Percentiles rank a stretch among this genome's conserved stretches.
These are phyloP conservation scores for Microctenopoma lineatum DNA, from an alignment of 2,797 vertebrate species.

Conservation along the genomic window DNA sequence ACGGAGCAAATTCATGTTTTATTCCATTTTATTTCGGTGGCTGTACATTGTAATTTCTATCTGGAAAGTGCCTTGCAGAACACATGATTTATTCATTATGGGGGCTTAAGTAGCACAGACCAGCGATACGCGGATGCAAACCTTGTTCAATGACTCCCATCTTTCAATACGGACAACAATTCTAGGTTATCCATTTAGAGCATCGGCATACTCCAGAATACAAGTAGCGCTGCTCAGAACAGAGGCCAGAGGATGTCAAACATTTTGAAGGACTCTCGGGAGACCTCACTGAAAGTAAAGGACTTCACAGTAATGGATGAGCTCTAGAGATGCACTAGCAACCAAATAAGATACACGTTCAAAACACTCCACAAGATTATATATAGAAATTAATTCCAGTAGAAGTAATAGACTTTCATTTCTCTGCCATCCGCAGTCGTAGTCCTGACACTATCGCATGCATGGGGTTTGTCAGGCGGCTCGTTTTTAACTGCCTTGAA, in stretches of 20 bases:
- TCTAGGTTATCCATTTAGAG: constrained; percentile 78
- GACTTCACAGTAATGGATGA: constrained; percentile 58
- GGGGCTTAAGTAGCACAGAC: constrained; percentile 71
- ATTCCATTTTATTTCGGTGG: constrained; percentile 79
- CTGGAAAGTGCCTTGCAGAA: constrained; percentile 73
- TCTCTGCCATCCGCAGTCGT: constrained; percentile 35
- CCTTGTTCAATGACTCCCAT: constrained; percentile 78
- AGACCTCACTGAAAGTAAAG: constrained; percentile 67
- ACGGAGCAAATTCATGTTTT: constrained; percentile 76
- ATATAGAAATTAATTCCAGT: constrained; percentile 28
- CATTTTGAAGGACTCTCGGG: constrained; percentile 66
- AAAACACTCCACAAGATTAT: constrained; percentile 33
- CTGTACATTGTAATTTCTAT: constrained; percentile 79
- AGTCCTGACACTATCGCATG: constrained; percentile 51
- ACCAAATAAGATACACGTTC: constrained; percentile 48
- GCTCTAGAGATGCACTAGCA: constrained; percentile 35
- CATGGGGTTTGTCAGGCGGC: constrained; percentile 51
- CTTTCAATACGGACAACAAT: constrained; percentile 78
- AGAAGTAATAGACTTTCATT: constrained; percentile 44
- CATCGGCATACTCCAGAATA: constrained; percentile 66
- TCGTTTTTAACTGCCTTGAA: constrained; percentile 66
- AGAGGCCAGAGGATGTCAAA: constrained; percentile 68
- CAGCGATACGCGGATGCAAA: constrained; percentile 75
- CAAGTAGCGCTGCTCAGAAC: constrained; percentile 70
- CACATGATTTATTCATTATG: constrained; percentile 81